Base-by-base conservation (phyloP, 2,888 invertebrate genomes). In the Trilocha varians region DNA sequence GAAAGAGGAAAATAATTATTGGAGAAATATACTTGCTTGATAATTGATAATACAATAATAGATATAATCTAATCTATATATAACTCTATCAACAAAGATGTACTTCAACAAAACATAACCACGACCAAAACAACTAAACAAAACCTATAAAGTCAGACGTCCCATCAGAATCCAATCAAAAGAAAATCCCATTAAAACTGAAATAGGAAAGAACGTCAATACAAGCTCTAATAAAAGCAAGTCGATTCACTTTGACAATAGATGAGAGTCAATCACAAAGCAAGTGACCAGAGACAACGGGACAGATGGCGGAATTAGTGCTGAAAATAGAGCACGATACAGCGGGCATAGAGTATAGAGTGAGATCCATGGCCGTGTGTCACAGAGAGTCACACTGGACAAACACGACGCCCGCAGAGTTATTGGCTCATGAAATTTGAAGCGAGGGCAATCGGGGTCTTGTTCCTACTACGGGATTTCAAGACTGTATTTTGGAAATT, bases 321-420 rank as follows among this genome's bases (percentile, higher is more conserved):
- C 25, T 6, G 25, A 25, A 72, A 84, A 84, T 80, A 84, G 76
- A 62, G 71, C 73, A 76, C 78, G 83, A 80, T 79, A 78, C 78
- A 77, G 74, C 78, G 70, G 61, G 69, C 70, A 67, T 72, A n/a
- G n/a, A n/a, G n/a, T 73, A 74, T 74, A 77, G 73, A 77, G 78
- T 74, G 72, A 78, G 77, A 74, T 79, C 72, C 78, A 77, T 69
- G 80, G 78, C 72, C 73, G 70, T n/a, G n/a, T n/a, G n/a, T n/a
- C n/a, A n/a, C 79, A 75, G 79, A 80, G 82, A 84, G 85, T 84
- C 84, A 84, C 82, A 80, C 82, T 78, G 80, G 75, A 75, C 82
- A 78, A 83, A 84, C 78, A 73, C 67, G 73, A 71, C 72, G 63
- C 60, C 58, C 55, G 48, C 59, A 60, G 61, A 65, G 61, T 61